Base-by-base conservation (phyloP, 2,797 vertebrate genomes). In the Pteropus rufus region DNA sequence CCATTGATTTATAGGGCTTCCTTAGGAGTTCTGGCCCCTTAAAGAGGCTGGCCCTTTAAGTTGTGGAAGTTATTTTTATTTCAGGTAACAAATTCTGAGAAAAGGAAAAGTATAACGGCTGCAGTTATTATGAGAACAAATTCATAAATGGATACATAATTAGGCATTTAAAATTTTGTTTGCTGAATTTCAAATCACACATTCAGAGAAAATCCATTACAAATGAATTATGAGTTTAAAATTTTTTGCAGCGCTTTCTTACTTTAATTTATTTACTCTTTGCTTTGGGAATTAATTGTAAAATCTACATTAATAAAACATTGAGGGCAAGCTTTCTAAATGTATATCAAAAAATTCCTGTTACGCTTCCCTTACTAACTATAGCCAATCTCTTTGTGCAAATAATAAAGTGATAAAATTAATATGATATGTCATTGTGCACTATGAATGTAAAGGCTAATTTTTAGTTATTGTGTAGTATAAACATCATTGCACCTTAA, bases 141-240 rank as follows among this genome's bases (percentile, higher is more conserved):
- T 86, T 95, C 49, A 94, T 92, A 95, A 94, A 95, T 96, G 23
- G 34, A 60, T 73, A 46, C 24, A 64, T 82, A 94, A 96, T 96
- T 95, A 80, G 62, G 52, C 34, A 82, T 92, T 92, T 89, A 92
- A 93, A 94, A 58, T 91, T 97, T 95, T 96, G 46, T 90, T 95
- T 58, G 21, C 64, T 83, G 73, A 95, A 89, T 95, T 95, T 96
- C 73, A 92, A 83, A 83, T 89, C 15, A 86, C 41, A 89, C 49
- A 96, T 95, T 93, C 94, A 90, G 62, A 95, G 76, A 83, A 94
- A 96, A 93, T 5, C 36, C 65, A 81, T 97, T 97, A 89, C 24
- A 46, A 83, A 34, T 93, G 60, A 97, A 84, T 90, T 91, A 84
- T 58, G 77, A 94, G 34, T 80, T 92, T 89, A 54, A 93, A 96